Conservation (phyloP, 1,140 invertebrate genomes). For the Pararge aegeria region DNA sequence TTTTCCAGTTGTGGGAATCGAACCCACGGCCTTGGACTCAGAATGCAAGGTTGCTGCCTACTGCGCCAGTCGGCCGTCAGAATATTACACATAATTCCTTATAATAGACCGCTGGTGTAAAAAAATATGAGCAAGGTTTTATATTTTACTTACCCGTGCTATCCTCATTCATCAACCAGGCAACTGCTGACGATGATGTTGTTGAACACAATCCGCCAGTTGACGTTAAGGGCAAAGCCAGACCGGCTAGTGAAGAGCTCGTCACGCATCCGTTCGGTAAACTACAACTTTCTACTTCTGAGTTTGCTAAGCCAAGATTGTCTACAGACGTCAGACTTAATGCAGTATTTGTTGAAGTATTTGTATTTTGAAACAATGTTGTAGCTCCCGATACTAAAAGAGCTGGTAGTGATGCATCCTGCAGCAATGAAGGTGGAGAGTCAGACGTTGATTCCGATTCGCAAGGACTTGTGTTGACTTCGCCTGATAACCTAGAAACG, state of each 20-base stretch:
- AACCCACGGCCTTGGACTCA: too few relatives aligned
- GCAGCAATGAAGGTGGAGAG: slow-evolving; percentile 66
- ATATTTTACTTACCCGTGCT: slow-evolving; percentile 54
- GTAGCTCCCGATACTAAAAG: slow-evolving; percentile 70
- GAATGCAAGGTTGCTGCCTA: too few relatives aligned
- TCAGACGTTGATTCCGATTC: slow-evolving; percentile 71
- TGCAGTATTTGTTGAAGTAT: slow-evolving; percentile 44
- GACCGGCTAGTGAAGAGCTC: slow-evolving; percentile 46
- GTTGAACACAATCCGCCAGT: slow-evolving; percentile 63
- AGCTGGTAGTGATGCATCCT: slow-evolving; percentile 68
- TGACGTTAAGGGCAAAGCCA: slow-evolving; percentile 63
- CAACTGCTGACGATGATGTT: slow-evolving; percentile 65
- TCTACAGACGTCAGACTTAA: slow-evolving; percentile 54
- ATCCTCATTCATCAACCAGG: slow-evolving; percentile 78
- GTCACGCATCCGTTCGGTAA: slow-evolving; percentile 64
- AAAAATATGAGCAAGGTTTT: too few relatives aligned
- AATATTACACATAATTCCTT: too few relatives aligned
- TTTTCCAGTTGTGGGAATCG: too few relatives aligned
- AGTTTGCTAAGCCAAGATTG: slow-evolving; percentile 51
- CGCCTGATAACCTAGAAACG: slow-evolving; percentile 59
- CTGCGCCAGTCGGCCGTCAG: too few relatives aligned
- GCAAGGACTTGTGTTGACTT: slow-evolving; percentile 67
- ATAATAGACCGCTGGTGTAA: too few relatives aligned
- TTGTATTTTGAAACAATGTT: slow-evolving; percentile 63
- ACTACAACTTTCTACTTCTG: slow-evolving; percentile 56